Evolutionary conservation across 2,113 vertebrate genomes (phyloP).

Genomic region (Corythornis madagascariensis): DNA sequence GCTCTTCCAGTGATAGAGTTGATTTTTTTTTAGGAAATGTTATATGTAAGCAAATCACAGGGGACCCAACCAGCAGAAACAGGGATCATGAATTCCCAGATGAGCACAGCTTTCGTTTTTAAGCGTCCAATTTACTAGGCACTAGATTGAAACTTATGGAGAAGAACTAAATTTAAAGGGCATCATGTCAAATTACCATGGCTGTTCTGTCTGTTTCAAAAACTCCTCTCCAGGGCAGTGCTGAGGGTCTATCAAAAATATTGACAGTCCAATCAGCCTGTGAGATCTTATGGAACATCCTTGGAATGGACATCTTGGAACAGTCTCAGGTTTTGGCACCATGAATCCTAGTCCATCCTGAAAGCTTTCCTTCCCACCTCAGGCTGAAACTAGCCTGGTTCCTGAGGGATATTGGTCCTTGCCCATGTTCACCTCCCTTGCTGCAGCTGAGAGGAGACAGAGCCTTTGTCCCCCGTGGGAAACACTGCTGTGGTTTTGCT

Average conservation of each 20-base stretch:
- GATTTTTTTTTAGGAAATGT: not conserved
- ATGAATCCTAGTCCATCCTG: not conserved
- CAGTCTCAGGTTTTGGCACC: not conserved
- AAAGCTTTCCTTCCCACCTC: not conserved
- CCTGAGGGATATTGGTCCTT: not conserved
- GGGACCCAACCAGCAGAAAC: not conserved
- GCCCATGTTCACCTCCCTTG: not conserved
- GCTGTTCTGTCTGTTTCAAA: not conserved
- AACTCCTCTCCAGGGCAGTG: not conserved
- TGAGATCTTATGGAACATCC: not conserved
- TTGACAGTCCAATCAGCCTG: not conserved
- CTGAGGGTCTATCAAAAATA: not conserved
- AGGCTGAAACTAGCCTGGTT: not conserved
- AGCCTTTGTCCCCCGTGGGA: constrained; percentile 19
- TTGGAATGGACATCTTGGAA: not conserved
- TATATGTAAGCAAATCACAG: not conserved
- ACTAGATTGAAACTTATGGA: not conserved
- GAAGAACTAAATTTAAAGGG: not conserved
- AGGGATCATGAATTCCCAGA: not conserved
- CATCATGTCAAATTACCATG: not conserved
- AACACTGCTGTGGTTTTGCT: constrained; percentile 13
- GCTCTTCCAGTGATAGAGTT: not conserved
- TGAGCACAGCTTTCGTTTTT: not conserved
- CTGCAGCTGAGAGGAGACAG: not conserved
- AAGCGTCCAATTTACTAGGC: not conserved